Evolutionary conservation across 2,888 invertebrate genomes (phyloP).

Genomic region (Desoria tigrina): DNA sequence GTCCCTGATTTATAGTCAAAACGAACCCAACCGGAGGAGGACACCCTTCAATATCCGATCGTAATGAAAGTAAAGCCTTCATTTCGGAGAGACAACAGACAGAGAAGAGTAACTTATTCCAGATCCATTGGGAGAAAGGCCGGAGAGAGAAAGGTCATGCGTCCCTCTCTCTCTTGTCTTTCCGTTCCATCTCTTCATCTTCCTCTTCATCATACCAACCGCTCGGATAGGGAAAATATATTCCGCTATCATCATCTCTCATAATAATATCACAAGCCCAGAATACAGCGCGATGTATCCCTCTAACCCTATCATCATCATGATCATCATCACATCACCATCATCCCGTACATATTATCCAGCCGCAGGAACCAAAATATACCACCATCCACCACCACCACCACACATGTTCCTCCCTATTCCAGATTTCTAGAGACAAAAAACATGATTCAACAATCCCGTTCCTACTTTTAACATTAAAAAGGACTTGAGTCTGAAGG

Average conservation of each 20-base stretch:
- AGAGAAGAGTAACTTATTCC: background rate
- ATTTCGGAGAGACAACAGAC: too few relatives aligned
- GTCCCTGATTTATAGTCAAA: conserved; percentile 30
- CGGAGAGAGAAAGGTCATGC: background rate
- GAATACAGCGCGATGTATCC: background rate
- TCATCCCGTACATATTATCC: background rate
- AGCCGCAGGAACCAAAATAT: background rate
- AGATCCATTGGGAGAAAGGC: conserved; percentile 6
- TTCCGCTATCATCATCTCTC: conserved; percentile 7
- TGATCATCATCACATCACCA: background rate
- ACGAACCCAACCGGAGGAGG: background rate
- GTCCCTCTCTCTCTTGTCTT: background rate
- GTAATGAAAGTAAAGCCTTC: too few relatives aligned
- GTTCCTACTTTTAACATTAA: background rate
- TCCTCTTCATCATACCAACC: too few relatives aligned
- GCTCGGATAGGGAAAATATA: too few relatives aligned
- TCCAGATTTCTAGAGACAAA: background rate
- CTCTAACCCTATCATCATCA: background rate
- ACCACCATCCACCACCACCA: background rate
- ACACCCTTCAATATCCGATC: background rate
- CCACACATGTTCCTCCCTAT: background rate
- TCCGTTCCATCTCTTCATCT: conserved; percentile 9
- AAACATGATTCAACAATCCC: background rate
- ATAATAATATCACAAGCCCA: conserved; percentile 5
- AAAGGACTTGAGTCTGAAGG: background rate